Conservation (phyloP, 2,888 invertebrate species). For the Pinctada fucata region DNA sequence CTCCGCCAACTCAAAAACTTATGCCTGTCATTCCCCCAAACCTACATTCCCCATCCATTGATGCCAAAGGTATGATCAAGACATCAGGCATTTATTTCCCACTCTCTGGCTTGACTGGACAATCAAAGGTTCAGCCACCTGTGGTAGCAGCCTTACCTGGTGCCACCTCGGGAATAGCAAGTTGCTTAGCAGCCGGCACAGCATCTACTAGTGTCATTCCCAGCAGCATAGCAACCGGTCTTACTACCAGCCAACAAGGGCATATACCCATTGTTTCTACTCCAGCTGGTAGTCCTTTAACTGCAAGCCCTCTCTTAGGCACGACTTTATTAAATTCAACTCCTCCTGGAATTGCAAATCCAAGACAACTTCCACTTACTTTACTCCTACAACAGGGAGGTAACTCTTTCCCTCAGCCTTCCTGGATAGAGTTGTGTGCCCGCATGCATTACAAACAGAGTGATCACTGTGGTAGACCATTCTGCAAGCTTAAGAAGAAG, state of each 20-base stretch:
- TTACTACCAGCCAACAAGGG: too few species aligned
- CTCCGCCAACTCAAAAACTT: neutral
- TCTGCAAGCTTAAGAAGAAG: slow-evolving; percentile 88
- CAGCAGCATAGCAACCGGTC: neutral
- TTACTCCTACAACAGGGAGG: slow-evolving; percentile 61
- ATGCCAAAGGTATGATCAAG: slow-evolving; percentile 80
- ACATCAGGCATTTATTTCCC: slow-evolving; percentile 95
- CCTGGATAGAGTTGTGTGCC: slow-evolving; percentile 61
- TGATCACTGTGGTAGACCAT: slow-evolving; percentile 83
- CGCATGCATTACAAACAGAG: slow-evolving; percentile 71
- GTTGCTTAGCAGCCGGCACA: neutral
- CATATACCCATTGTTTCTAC: slow-evolving; percentile 22
- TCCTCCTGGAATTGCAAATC: slow-evolving; percentile 12
- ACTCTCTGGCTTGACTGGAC: slow-evolving; percentile 75
- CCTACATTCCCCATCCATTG: slow-evolving; percentile 12
- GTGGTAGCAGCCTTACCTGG: slow-evolving; percentile 27
- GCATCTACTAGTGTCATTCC: neutral
- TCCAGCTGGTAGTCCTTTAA: slow-evolving; percentile 3
- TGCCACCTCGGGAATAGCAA: slow-evolving; percentile 2
- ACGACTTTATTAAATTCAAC: slow-evolving; percentile 13
- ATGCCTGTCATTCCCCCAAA: slow-evolving; percentile 49
- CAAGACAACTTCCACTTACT: slow-evolving; percentile 51
- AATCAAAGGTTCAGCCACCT: slow-evolving; percentile 24
- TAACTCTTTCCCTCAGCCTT: slow-evolving; percentile 53
- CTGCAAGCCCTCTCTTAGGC: slow-evolving; percentile 34